A percentile compares a stretch with the other conserved stretches of the same genome.
phyloP scores from a whole-genome alignment of 2,113 vertebrate genomes.

The Thryonomys swinderianus region DNA sequence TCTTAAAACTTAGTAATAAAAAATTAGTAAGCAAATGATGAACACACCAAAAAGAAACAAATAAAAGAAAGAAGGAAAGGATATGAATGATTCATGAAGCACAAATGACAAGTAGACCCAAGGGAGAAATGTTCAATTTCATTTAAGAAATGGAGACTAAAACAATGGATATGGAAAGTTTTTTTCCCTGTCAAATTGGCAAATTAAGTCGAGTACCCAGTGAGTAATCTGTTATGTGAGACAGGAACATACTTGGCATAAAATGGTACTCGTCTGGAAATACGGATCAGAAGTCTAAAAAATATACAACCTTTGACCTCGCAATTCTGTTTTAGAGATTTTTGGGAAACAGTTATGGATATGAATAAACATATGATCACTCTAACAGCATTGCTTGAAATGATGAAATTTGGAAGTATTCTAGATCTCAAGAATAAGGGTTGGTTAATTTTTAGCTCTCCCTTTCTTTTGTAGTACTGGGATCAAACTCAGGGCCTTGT shows the following conservation, averaged over 20 bases:
- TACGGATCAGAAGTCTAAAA: background rate
- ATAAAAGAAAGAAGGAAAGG: background rate
- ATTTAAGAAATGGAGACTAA: conserved; percentile 19
- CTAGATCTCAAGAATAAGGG: background rate
- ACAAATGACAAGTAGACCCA: background rate
- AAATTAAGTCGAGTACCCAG: background rate
- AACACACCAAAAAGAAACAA: background rate
- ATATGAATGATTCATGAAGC: background rate
- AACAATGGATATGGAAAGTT: background rate
- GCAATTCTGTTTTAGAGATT: conserved; percentile 1
- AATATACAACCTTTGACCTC: background rate
- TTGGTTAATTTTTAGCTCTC: background rate
- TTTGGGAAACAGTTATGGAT: background rate
- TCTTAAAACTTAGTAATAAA: background rate
- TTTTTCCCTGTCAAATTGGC: background rate
- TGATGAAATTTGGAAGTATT: background rate
- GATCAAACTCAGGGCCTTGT: too few species aligned
- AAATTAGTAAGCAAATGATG: conserved; percentile 38
- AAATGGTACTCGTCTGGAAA: background rate
- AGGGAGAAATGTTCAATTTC: background rate
- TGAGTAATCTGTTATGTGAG: background rate
- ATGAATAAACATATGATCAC: conserved; percentile 4
- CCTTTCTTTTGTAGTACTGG: too few species aligned
- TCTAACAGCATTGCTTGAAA: background rate
- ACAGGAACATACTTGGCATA: background rate